Base-by-base conservation (phyloP, 2,797 vertebrate genomes). In the Peromyscus melanophrys region DNA sequence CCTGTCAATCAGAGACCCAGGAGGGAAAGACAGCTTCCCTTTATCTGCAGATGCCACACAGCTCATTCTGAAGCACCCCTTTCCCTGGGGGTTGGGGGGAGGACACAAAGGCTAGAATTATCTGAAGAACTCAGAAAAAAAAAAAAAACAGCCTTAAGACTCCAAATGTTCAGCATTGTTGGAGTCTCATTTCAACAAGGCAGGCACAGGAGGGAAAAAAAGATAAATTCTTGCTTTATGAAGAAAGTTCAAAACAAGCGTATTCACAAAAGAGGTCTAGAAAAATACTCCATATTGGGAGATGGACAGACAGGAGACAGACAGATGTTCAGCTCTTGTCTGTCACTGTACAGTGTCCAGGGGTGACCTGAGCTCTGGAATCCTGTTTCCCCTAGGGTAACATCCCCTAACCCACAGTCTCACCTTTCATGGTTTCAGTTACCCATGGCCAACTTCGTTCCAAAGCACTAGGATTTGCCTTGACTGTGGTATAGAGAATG, bases 231-330 rank as follows among this genome's bases (percentile, higher is more conserved):
- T 90, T 71, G 17, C 67, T 77, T 96, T 85, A 17, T 87, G 91
- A 43, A 1, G 43, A 73, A 89, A 91, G 83, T 77, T 94, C 92
- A 87, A 93, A 86, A 59, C 43, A 40, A 43, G n/a, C 2, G 49
- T 84, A 82, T 88, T 95, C 94, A 67, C 84, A 82, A 82, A 69
- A 69, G 85, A 76, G 11, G 40, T n/a, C 71, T 84, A 49, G 67
- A 25, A 49, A 73, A 40, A 87, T 0, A 0, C 8, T 52, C n/a
- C 69, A 29, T 57, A 16, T 11, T 23, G 13, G 65, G 81, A 85
- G 69, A 69, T 12, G 55, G 83, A 69, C 21, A 25, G 94, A 77
- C 1, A 5, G 0, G 11, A 40, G 67, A 34, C 52, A 55, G 75
- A 9, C 14, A 55, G 75, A 9, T 11, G 17, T 21, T 16, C 46